phyloP scores from a whole-genome alignment of 2,888 invertebrate species.

The Hydrotaea diabolus region DNA sequence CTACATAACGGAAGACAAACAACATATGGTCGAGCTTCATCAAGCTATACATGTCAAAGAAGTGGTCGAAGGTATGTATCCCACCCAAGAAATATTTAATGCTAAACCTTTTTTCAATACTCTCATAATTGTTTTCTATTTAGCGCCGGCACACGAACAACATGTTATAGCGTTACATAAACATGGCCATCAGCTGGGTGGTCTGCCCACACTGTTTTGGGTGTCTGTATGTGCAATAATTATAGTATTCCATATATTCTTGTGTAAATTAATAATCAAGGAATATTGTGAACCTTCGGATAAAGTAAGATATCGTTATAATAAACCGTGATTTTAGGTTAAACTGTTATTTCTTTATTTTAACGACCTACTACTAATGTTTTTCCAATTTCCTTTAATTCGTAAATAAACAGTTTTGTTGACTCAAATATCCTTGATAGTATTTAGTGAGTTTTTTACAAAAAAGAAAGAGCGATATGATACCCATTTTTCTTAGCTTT shows the following conservation, averaged over 20 bases:
- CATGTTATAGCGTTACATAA: slow-evolving; percentile 94
- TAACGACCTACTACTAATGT: slow-evolving; percentile 10
- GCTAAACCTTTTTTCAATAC: neutral
- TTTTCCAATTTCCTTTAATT: slow-evolving; percentile 23
- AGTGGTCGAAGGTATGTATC: slow-evolving; percentile 84
- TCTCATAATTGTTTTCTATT: neutral
- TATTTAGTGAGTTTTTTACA: slow-evolving; percentile 28
- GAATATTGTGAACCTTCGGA: slow-evolving; percentile 91
- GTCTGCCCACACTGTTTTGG: slow-evolving; percentile 95
- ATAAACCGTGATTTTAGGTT: slow-evolving; percentile 84
- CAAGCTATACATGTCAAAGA: slow-evolving; percentile 94
- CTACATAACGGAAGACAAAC: slow-evolving; percentile 93
- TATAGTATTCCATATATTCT: slow-evolving; percentile 94
- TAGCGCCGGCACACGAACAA: slow-evolving; percentile 94
- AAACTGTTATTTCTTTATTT: slow-evolving; percentile 48
- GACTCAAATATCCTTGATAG: neutral
- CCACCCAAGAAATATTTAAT: slow-evolving; percentile 9
- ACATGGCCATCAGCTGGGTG: slow-evolving; percentile 94
- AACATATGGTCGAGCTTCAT: slow-evolving; percentile 94
- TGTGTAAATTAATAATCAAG: slow-evolving; percentile 94
- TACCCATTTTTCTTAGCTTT: slow-evolving; percentile 48
- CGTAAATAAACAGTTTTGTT: slow-evolving; percentile 28
- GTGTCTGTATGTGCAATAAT: slow-evolving; percentile 93
- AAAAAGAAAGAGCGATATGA: slow-evolving; percentile 14
- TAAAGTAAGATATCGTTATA: slow-evolving; percentile 86